Evolutionary conservation across 2,797 vertebrate genomes (phyloP), one percentile per base, ranked within the genome.

Genomic region (Mormyrus hasselquistii): DNA sequence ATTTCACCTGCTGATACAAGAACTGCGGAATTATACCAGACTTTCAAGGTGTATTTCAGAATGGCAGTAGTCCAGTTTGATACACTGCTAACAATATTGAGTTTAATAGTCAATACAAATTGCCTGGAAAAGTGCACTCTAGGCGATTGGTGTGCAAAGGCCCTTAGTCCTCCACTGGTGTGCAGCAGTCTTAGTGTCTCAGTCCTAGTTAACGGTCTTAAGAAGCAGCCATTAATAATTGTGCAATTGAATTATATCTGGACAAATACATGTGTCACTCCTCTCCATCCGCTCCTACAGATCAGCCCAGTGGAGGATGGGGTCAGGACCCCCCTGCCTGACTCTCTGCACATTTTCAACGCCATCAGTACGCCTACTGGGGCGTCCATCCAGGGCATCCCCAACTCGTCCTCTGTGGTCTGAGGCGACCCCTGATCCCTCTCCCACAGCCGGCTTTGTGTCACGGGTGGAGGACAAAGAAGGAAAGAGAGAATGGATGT

Each of bases 291-390:
- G 10, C n/a, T 8, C 65, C 86, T n/a, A 82, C 79, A 99, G 98
- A 99, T 99, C 89, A 95, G 93, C 91, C 94, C 97, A 0, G 95
- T 97, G 92, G 98, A 99, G 34, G 97, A 97, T 9, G 93, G 94
- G 14, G 19, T 92, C 50, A 97, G 98, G 93, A 95, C 94, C n/a
- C 89, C 96, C 16, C 95, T 98, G 90, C 97, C 97, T 0, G 97
- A 98, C 91, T 99, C 98, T 0, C 92, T 98, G 91, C 97, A 98
- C 91, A 98, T 99, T 94, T 99, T 99, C 94, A 98, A 98, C 0
- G 97, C 97, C 95, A 99, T 99, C 95, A 99, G 98, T 91, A 98
- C 97, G 2, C 97, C 97, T 2, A 96, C 96, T 93, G 95, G 96
- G 93, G 96, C 97, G 92, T 95, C 95, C 87, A 94, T 97, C 88